Conservation (phyloP, 2,888 invertebrate genomes). For the Mamestra brassicae region DNA sequence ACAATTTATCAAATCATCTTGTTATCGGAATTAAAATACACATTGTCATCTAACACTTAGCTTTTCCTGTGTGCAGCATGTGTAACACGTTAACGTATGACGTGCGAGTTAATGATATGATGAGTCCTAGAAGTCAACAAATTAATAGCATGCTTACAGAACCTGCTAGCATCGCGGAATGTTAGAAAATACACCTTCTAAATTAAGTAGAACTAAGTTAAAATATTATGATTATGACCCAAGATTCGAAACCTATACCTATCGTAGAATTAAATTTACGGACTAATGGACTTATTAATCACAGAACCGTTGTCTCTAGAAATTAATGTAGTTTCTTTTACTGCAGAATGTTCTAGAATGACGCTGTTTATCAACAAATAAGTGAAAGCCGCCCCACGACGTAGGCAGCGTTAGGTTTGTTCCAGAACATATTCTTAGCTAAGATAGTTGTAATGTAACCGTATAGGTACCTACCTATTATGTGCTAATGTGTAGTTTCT, state of each 20-base stretch:
- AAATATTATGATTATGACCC: conserved; percentile 1
- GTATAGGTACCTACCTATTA: neutral
- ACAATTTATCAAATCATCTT: conserved; percentile 48
- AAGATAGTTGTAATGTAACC: neutral
- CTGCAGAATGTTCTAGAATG: conserved; percentile 40
- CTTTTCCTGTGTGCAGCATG: conserved; percentile 40
- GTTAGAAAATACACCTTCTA: conserved; percentile 12
- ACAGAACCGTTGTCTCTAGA: conserved; percentile 25
- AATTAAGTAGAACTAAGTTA: conserved; percentile 2
- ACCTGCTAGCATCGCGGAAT: conserved; percentile 8
- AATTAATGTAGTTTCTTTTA: conserved; percentile 33
- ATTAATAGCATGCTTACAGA: conserved; percentile 30
- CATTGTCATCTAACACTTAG: conserved; percentile 48
- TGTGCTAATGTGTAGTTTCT: neutral
- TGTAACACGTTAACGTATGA: conserved; percentile 20
- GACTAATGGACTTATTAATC: conserved; percentile 19
- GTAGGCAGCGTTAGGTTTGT: conserved; percentile 30
- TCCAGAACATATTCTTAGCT: conserved; percentile 53
- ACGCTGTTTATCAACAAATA: conserved; percentile 35
- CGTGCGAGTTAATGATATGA: conserved; percentile 53
- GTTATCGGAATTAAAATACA: conserved; percentile 42
- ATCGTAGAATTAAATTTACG: neutral
- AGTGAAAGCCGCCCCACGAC: conserved; percentile 53
- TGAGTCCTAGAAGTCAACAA: conserved; percentile 49
- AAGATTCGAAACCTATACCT: neutral